Percentiles rank a stretch among this genome's conserved stretches.
Evolutionary conservation across 2,888 invertebrate species (phyloP).

Genomic region (Macaria liturata): DNA sequence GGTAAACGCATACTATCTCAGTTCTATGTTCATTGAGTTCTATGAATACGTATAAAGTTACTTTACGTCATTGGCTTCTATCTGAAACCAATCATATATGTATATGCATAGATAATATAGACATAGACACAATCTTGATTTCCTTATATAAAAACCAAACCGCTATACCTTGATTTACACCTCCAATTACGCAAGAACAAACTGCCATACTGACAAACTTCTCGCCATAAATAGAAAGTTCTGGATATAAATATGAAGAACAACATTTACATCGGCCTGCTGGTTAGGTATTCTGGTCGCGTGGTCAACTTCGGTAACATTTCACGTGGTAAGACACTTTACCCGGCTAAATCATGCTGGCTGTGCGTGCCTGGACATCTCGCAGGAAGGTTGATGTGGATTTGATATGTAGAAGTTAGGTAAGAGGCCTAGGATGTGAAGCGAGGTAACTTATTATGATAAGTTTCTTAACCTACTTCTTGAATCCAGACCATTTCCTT

Average conservation of each 20-base stretch:
- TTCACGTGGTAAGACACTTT: slow-evolving; percentile 64
- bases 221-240: slow-evolving; percentile 7
- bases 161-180: slow-evolving; percentile 15
- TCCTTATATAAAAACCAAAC: not conserved
- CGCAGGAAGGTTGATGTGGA: slow-evolving; percentile 13
- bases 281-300: slow-evolving; percentile 57
- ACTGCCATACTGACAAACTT: slow-evolving; percentile 4
- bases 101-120: no score
- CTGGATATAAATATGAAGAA: slow-evolving; percentile 51
- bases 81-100: no score
- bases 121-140: no score
- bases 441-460: no score
- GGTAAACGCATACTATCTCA: no score
- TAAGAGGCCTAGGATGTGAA: no score
- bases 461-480: no score
- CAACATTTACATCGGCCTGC: slow-evolving; percentile 56
- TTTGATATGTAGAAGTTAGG: slow-evolving; percentile 1
- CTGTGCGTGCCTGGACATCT: slow-evolving; percentile 38
- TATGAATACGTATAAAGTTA: no score
- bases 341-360: slow-evolving; percentile 59
- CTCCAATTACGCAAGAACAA: slow-evolving; percentile 14
- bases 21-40: no score
- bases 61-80: no score
- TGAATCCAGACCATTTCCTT: no score
- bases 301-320: slow-evolving; percentile 63